Conservation (phyloP, 2,797 vertebrate species). For the Psittacula derbiana region DNA sequence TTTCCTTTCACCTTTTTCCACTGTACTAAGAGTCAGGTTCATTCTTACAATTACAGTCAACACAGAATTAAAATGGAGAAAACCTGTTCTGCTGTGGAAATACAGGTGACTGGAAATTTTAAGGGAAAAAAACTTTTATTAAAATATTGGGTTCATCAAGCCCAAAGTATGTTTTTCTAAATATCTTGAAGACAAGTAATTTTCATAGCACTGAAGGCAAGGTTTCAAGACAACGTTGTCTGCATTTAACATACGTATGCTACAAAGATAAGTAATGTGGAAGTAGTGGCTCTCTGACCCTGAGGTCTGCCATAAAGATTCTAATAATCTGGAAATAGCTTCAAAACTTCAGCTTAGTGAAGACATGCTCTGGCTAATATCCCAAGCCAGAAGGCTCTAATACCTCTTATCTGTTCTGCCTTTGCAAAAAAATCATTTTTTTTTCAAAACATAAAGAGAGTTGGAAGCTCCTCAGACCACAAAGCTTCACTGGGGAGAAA, state of each 20-base stretch:
- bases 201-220: background rate
- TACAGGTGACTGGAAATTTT: background rate
- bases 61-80: background rate
- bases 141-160: background rate
- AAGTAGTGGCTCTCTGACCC: background rate
- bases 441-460: background rate
- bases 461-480: background rate
- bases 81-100: background rate
- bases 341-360: background rate
- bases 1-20: background rate
- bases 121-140: background rate
- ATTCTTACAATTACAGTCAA: background rate
- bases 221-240: background rate
- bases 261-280: background rate
- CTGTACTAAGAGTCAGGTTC: background rate
- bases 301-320: background rate
- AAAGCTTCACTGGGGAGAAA: background rate
- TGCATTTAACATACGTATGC: rapidly evolving
- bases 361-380: background rate
- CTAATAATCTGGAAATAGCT: background rate
- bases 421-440: background rate
- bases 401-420: background rate
- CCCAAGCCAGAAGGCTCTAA: background rate
- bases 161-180: background rate
- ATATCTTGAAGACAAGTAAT: background rate